Conservation (phyloP, 2,797 vertebrate species). For the Acanthurus tractus region DNA sequence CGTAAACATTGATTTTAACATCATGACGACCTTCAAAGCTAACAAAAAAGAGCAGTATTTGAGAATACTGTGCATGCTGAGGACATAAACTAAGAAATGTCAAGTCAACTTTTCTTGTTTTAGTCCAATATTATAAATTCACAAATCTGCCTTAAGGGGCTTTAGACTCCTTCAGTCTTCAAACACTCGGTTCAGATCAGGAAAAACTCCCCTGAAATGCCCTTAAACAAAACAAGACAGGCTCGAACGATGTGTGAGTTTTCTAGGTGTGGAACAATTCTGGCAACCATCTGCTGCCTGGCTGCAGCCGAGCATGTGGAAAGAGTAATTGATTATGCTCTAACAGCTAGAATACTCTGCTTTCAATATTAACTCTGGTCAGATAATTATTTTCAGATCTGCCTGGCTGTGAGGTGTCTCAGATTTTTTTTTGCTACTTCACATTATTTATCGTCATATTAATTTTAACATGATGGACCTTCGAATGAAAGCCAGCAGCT, state of each 20-base stretch:
- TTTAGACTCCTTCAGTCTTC: not conserved
- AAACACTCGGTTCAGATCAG: not conserved
- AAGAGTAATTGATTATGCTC: constrained; percentile 18
- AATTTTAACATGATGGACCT: not conserved
- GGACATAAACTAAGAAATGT: not conserved
- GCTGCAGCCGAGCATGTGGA: constrained; percentile 3
- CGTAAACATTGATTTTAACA: too few relatives aligned
- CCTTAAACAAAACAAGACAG: constrained; percentile 10
- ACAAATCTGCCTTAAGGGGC: not conserved
- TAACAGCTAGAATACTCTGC: constrained; percentile 13
- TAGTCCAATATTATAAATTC: constrained; percentile 1
- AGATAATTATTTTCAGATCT: constrained; percentile 20
- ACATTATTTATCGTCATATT: not conserved
- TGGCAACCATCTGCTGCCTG: constrained; percentile 39
- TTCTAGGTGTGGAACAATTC: constrained; percentile 32
- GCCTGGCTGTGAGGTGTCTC: not conserved
- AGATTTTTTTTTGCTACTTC: constrained; percentile 3
- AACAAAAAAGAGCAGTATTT: not conserved
- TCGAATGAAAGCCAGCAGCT: constrained; percentile 7
- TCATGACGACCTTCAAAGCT: too few relatives aligned
- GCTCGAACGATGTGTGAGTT: constrained; percentile 31
- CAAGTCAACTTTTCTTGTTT: not conserved
- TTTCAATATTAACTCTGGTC: not conserved
- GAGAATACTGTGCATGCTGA: not conserved
- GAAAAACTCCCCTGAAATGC: not conserved